Evolutionary conservation across 2,797 vertebrate species (phyloP), one percentile per base, ranked within the genome.

Genomic region (Argentina silus): DNA sequence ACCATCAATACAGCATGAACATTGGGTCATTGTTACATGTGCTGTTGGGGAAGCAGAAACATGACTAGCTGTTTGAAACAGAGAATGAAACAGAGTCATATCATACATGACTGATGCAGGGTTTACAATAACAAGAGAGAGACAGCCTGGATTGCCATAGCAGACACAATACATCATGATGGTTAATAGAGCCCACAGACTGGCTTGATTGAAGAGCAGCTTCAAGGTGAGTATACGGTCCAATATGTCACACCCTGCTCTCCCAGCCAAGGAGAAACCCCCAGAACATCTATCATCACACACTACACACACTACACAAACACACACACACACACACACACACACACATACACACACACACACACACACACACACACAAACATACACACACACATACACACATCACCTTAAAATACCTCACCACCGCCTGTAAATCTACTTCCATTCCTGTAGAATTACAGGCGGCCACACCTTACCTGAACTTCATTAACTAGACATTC

Each of bases 181-280:
- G 79, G 74, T 82, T 86, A 83, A 82, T 81, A 79, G 79, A 87
- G 86, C 72, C 65, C 77, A 75, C 70, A 83, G 70, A 76, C 68
- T 76, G 47, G 62, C 14, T 77, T 84, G 76, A 36, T 36, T 80
- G 78, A 76, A 59, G 19, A 59, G 56, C 56, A 78, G 66, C 79
- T 79, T 83, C 75, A 77, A 85, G 83, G 78, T 81, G 66, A 64
- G 63, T 64, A 51, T 15, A 70, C 70, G 77, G 75, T 36, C 27
- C 27, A 36, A 36, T 71, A 73, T 69, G 45, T 70, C 75, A 80
- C 43, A 43, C n/a, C 1, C 15, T 23, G 47, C 15, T 19, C 19
- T 51, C 23, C 23, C 60, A 80, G 78, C 79, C 60, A 67, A 78
- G 73, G 69, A 80, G 72, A 80, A 79, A 76, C 27, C 11, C 21